Base-by-base conservation (phyloP, 2,888 invertebrate genomes). In the Chloroclystis v-ata region DNA sequence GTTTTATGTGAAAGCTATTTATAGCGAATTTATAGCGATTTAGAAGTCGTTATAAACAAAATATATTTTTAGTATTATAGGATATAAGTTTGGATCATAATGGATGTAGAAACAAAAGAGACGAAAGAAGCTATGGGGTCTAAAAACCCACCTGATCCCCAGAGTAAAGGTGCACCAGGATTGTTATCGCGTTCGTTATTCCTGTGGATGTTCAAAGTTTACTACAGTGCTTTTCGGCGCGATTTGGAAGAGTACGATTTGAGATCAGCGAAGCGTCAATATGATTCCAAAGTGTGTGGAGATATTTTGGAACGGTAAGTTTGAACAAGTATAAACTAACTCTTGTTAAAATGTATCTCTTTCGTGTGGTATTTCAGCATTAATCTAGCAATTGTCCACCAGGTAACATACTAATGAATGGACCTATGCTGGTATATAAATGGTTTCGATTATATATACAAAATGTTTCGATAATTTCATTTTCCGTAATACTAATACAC, bases 191-290 rank as follows among this genome's bases (percentile, higher is more conserved):
- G 92, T 48, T 71, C 93, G 20, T 76, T 91, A 35, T 93, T 91
- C 77, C 91, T 91, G 78, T 96, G 95, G 92, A 92, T 94, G 44
- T 84, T 94, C 65, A 92, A 92, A 4, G 81, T 94, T 63, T 95
- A 95, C 78, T 91, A 90, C 60, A 91, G 91, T 67, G 96, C 96
- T 0, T 91, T 91, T 62, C 89, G 86, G 46, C 91, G 94, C 62
- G 91, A 92, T 39, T 75, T 97, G 37, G 93, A 92, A 56, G 89
- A 92, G 33, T 86, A 90, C 16, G 97, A 97, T 77, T 82, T 97
- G 32, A 93, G 92, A 65, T 91, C 92, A 60, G 91, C 95, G 0
- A 85, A 93, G 38, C 84, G 80, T 28, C 85, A 84, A 14, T 96
- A 95, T 73, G 88, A 90, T 65, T 95, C 96, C 9, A 88, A 89